Percentiles rank a stretch among this genome's conserved stretches.
phyloP scores from a whole-genome alignment of 2,888 invertebrate genomes.

The Limnephilus lunatus region DNA sequence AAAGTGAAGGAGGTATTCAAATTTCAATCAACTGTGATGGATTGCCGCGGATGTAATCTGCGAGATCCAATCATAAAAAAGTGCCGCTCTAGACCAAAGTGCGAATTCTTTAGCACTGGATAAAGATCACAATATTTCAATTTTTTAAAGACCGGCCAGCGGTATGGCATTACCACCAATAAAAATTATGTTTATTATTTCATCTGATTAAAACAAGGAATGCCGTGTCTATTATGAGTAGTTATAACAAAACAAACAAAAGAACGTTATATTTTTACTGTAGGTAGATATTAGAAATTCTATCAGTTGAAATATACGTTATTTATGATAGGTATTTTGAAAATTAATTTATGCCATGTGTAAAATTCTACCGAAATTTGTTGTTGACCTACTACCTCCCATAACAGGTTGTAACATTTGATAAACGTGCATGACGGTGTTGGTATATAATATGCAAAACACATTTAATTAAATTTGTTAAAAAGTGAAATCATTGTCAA shows the following conservation, averaged over 20 bases:
- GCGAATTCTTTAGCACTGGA: not conserved
- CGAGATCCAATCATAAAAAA: not conserved
- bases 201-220: not conserved
- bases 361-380: not conserved
- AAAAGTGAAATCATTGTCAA: not conserved
- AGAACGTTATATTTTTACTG: not conserved
- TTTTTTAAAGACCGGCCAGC: not conserved
- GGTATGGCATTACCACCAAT: not conserved
- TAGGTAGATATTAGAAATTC: not conserved
- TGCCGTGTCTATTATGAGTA: not conserved
- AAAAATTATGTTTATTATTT: not conserved
- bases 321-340: not conserved
- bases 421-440: not conserved
- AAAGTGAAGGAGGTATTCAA: conserved; percentile 42
- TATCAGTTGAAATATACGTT: not conserved
- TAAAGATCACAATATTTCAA: not conserved
- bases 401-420: not conserved
- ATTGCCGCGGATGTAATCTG: conserved; percentile 42
- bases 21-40: conserved; percentile 47
- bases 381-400: not conserved
- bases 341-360: not conserved
- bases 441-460: not conserved
- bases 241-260: not conserved
- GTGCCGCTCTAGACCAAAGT: conserved; percentile 33
- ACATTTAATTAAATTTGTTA: not conserved